phyloP scores from a whole-genome alignment of 2,888 invertebrate genomes.

The Caenorhabditis sp. region DNA sequence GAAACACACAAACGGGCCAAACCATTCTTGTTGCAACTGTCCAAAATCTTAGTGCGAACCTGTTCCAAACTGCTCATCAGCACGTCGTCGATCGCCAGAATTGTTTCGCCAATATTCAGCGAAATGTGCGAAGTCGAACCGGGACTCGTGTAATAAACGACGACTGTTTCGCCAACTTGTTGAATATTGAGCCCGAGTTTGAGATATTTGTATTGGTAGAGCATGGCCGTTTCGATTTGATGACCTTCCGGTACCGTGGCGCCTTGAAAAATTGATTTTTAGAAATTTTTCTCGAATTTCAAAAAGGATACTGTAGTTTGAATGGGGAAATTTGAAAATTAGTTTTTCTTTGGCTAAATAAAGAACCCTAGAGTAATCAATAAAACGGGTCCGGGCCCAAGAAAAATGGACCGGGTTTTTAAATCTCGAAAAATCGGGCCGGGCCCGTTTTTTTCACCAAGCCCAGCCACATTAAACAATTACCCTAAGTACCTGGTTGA shows the following conservation, averaged over 20 bases:
- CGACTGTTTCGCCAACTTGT: not conserved
- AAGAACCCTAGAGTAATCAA: too few species aligned
- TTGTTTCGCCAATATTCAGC: conserved; percentile 22
- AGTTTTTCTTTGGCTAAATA: too few species aligned
- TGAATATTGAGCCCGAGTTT: conserved; percentile 20
- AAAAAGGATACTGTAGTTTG: too few species aligned
- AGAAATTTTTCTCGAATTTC: too few species aligned
- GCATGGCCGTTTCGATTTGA: not conserved
- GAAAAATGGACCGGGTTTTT: too few species aligned
- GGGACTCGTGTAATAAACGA: conserved; percentile 22
- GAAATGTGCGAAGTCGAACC: conserved; percentile 8
- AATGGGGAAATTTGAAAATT: too few species aligned
- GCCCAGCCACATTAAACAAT: too few species aligned
- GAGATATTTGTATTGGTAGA: conserved; percentile 19
- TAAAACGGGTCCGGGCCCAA: too few species aligned
- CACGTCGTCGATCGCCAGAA: conserved; percentile 11
- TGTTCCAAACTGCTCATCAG: conserved; percentile 3
- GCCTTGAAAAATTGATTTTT: too few species aligned
- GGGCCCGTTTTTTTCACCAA: too few species aligned
- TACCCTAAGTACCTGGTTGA: too few species aligned
- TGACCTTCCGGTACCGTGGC: not conserved
- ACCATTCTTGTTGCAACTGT: conserved; percentile 5
- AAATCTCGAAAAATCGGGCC: too few species aligned
- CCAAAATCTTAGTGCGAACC: conserved; percentile 1
- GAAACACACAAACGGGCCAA: conserved; percentile 11